These are phyloP conservation scores for Lasioglossum albipes DNA, from an alignment of 1,140 invertebrate genomes.

Conservation along the genomic window DNA sequence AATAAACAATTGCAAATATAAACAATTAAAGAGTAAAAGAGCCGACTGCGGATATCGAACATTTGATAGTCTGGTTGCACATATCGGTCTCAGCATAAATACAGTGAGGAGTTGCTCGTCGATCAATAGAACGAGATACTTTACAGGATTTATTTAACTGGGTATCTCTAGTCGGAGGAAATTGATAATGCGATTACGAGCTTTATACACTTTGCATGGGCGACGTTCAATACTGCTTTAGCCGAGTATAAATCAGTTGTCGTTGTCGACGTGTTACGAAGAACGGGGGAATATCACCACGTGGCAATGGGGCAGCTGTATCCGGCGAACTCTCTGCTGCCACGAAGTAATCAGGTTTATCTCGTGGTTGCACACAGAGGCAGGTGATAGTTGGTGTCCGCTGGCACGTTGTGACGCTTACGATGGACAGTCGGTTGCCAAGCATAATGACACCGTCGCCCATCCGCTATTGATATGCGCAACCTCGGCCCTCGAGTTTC, in stretches of 20 bases:
- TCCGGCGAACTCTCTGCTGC: conserved; percentile 52
- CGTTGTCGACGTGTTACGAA: conserved; percentile 32
- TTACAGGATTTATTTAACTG: not conserved
- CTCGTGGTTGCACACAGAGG: conserved; percentile 59
- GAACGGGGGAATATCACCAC: conserved; percentile 53
- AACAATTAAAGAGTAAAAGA: too few species aligned
- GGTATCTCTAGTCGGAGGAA: not conserved
- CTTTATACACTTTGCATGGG: conserved; percentile 28
- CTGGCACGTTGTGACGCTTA: conserved; percentile 53
- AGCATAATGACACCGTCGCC: not conserved
- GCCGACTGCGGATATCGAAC: too few species aligned
- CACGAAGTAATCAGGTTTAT: conserved; percentile 62
- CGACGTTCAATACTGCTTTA: conserved; percentile 32
- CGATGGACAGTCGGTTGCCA: conserved; percentile 34
- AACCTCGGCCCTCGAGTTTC: not conserved
- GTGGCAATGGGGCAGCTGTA: conserved; percentile 46
- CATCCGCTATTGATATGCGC: not conserved
- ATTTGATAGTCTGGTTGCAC: not conserved
- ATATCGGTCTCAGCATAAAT: not conserved
- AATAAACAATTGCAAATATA: too few species aligned
- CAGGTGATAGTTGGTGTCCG: conserved; percentile 48
- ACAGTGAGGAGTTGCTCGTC: not conserved
- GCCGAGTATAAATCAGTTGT: conserved; percentile 54
- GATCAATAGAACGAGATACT: not conserved
- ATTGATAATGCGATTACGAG: conserved; percentile 27